These are phyloP conservation scores for Fulica atra DNA, from an alignment of 2,113 vertebrate genomes.

Conservation along the genomic window DNA sequence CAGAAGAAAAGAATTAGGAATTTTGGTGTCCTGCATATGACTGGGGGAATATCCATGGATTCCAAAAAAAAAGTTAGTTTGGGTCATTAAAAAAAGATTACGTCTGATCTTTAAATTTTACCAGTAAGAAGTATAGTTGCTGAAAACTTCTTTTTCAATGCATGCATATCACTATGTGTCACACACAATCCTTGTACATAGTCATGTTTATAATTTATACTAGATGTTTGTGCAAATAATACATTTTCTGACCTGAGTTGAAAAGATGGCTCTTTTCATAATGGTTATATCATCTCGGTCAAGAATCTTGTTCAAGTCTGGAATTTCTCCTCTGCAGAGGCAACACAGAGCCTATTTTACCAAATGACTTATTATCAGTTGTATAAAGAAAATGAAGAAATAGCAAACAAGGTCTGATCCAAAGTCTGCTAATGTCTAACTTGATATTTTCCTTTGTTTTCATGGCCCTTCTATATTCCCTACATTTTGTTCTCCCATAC, in stretches of 20 bases:
- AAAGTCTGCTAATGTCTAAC: not conserved
- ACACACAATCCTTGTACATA: not conserved
- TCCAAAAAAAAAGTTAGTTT: not conserved
- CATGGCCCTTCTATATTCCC: not conserved
- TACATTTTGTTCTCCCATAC: not conserved
- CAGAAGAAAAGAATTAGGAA: not conserved
- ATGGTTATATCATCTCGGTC: slow-evolving; percentile 94
- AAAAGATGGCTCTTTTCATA: slow-evolving; percentile 97
- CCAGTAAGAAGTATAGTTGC: not conserved
- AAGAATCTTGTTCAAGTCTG: slow-evolving; percentile 91
- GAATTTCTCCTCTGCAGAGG: slow-evolving; percentile 88
- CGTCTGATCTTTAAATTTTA: not conserved
- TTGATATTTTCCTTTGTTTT: not conserved
- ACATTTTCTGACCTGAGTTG: slow-evolving; percentile 87
- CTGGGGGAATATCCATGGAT: not conserved
- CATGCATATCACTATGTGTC: not conserved
- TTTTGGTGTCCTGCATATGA: not conserved
- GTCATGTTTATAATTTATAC: not conserved
- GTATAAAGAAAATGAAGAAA: not conserved
- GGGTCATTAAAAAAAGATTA: not conserved
- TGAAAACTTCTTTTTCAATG: not conserved
- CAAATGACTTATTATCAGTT: not conserved
- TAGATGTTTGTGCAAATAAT: not conserved
- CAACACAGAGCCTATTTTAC: slow-evolving; percentile 32
- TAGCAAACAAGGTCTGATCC: not conserved